phyloP scores from a whole-genome alignment of 2,113 vertebrate species.

The Thymallus thymallus region DNA sequence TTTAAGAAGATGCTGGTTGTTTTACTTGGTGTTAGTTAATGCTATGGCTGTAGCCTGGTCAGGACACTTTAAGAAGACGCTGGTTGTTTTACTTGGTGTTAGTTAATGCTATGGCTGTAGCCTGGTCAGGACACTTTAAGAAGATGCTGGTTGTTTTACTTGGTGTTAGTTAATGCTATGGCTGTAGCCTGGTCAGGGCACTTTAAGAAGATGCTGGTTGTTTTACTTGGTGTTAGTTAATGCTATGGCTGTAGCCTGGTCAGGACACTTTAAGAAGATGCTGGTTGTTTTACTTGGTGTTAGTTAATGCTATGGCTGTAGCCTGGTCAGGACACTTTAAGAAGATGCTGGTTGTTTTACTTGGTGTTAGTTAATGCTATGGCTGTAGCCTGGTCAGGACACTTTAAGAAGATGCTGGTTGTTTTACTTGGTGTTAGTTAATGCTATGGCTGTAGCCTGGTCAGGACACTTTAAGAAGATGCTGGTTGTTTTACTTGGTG shows the following conservation, averaged over 20 bases:
- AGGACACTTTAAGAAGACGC: constrained; percentile 97
- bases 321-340: constrained; percentile 86
- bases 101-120: constrained; percentile 18
- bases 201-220: constrained; percentile 96
- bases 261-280: constrained; percentile 98
- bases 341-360: constrained; percentile 94
- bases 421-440: constrained; percentile 78
- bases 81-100: constrained; percentile 83
- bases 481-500: constrained; percentile 86
- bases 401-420: constrained; percentile 97
- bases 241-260: constrained; percentile 27
- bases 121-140: constrained; percentile 87
- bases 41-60: constrained; percentile 46
- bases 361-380: constrained; percentile 50
- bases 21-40: constrained; percentile 70
- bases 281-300: constrained; percentile 84
- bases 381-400: constrained; percentile 69
- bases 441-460: background rate
- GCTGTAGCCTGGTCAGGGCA: constrained; percentile 74
- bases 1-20: constrained; percentile 98
- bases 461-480: constrained; percentile 97
- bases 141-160: constrained; percentile 95
- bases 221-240: constrained; percentile 75
- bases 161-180: constrained; percentile 21
- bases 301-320: constrained; percentile 17